Conservation (phyloP, 2,797 vertebrate species). For the Schizopygopsis malacanthus region DNA sequence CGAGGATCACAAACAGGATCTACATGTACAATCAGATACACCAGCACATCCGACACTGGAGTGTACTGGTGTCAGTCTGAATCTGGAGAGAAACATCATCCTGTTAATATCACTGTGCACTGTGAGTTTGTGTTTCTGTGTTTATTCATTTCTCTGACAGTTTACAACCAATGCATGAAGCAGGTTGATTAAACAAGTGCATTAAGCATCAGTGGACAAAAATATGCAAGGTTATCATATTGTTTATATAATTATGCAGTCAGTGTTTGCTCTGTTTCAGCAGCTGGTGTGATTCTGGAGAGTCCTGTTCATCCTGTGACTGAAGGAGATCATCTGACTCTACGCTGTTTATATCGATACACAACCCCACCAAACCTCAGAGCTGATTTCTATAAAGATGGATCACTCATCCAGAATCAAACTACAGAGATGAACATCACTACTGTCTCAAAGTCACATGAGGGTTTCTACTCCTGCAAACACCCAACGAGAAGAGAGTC, state of each 20-base stretch:
- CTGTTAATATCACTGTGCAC: conserved; percentile 10
- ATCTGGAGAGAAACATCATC: conserved; percentile 1
- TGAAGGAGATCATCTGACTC: not conserved
- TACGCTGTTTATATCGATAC: not conserved
- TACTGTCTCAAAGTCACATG: too few species aligned
- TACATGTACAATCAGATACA: not conserved
- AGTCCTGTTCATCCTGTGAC: conserved; percentile 7
- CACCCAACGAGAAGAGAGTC: too few species aligned
- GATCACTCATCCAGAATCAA: too few species aligned
- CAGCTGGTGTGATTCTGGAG: not conserved
- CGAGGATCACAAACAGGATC: too few species aligned
- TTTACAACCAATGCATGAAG: too few species aligned
- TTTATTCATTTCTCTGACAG: too few species aligned
- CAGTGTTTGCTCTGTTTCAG: not conserved
- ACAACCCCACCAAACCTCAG: not conserved
- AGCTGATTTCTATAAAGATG: not conserved
- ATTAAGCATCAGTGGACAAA: too few species aligned
- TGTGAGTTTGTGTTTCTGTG: not conserved
- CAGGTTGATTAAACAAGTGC: too few species aligned
- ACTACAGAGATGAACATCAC: too few species aligned
- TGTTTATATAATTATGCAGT: not conserved
- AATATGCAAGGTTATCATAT: not conserved
- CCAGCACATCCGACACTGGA: not conserved
- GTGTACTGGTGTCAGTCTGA: too few species aligned
- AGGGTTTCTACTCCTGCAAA: too few species aligned